Base-by-base conservation (phyloP, 2,113 vertebrate genomes). In the Chascanopsetta lugubris region DNA sequence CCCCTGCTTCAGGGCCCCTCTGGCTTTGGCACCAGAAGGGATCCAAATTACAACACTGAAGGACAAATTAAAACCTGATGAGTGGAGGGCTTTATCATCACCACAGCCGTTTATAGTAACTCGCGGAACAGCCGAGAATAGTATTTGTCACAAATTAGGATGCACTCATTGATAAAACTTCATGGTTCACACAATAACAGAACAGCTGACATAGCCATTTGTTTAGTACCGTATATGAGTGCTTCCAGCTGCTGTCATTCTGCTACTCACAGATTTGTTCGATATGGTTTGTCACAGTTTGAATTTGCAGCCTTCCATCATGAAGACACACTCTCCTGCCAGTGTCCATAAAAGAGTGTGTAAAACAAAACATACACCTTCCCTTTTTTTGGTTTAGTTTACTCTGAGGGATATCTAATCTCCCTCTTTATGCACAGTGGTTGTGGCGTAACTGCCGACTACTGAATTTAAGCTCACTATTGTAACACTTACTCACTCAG, bases 221-320 rank as follows among this genome's bases (percentile, higher is more conserved):
- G 30, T 62, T 27, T 67, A 5, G 51, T 8, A 22, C 12, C 0
- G 0, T 36, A 69, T 46, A 50, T 54, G 40, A 36, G 25, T 53
- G 36, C 67, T 65, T 61, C 49, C 60, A 80, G 74, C 75, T 82
- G 69, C 55, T 64, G 66, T 34, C 62, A 48, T 65, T 61, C 24
- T 66, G 27, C 30, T 69, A 32, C 47, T 77, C 61, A 63, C 51
- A 70, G 38, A 63, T 77, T 61, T 69, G 20, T 68, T 76, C 34
- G n/a, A n/a, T n/a, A n/a, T n/a, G n/a, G n/a, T n/a, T 61, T 78
- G 55, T 54, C 75, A 55, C 45, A 55, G 25, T 46, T 84, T 82
- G 74, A 87, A 83, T 61, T 80, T 72, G 3, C 32, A 56, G 48
- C 59, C 83, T 89, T 87, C 89, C 72, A 88, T 85, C 69, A 67